These are phyloP conservation scores for Syrista parreyssii DNA, from an alignment of 2,888 invertebrate genomes.

Conservation along the genomic window DNA sequence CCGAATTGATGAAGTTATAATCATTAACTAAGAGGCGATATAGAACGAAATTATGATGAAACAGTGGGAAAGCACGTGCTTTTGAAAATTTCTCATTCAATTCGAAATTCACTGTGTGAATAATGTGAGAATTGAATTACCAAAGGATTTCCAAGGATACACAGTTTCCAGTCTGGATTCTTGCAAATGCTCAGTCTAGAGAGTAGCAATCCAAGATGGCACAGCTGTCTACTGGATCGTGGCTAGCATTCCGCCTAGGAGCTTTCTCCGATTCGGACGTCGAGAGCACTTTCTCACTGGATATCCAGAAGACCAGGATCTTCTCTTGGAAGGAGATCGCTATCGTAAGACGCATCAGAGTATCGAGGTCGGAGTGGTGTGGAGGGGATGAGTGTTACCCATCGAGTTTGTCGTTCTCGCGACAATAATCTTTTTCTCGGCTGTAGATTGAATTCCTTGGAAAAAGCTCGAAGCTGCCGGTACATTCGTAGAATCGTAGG, in stretches of 20 bases:
- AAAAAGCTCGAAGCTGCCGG: slow-evolving; percentile 20
- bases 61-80: neutral
- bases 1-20: neutral
- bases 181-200: neutral
- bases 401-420: neutral
- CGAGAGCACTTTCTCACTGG: neutral
- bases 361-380: too few species aligned
- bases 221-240: neutral
- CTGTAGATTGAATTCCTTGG: slow-evolving; percentile 39
- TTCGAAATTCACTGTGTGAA: neutral
- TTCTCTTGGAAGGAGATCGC: neutral
- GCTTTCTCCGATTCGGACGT: neutral
- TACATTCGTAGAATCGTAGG: neutral
- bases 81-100: neutral
- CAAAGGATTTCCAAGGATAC: neutral
- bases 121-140: neutral
- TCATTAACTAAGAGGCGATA: too few species aligned
- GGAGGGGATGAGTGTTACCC: neutral
- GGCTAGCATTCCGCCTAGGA: neutral
- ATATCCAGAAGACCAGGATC: neutral
- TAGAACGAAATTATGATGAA: too few species aligned
- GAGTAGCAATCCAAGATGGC: neutral
- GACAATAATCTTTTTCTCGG: slow-evolving; percentile 19
- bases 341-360: neutral
- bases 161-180: neutral